Base-by-base conservation (phyloP, 2,888 invertebrate genomes). In the Leptinotarsa rubiginosa region DNA sequence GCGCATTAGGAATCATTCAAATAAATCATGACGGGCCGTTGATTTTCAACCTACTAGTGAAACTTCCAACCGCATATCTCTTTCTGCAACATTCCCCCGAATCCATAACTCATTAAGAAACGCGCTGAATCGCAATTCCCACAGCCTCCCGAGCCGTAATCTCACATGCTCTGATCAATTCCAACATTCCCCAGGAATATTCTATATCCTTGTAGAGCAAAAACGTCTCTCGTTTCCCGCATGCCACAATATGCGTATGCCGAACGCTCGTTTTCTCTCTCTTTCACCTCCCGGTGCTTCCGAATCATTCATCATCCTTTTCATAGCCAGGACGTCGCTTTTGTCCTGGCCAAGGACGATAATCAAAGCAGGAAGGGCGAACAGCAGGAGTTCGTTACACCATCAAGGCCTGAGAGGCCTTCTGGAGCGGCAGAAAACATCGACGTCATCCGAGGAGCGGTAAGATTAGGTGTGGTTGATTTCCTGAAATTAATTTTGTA, bases 291-390 rank as follows among this genome's bases (percentile, higher is more conserved):
- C 65, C 52, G 41, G 41, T 16, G 52, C 41, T 75, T 65, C 69
- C 41, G 52, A 41, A 73, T 78, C 81, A 83, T 84, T 83, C 81
- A 83, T 84, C 84, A 84, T 83, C 78, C 81, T 80, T 80, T 82
- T 81, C 67, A 74, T 65, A 66, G 73, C 62, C 68, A 52, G 73
- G 31, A 66, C 81, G 80, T 78, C 13, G 62, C 72, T 72, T 81
- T 83, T 84, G 81, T 79, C 81, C 81, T 78, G 77, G 75, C 77
- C 78, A 83, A 83, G 81, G 82, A 82, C 81, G 83, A 83, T 78
- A 76, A 78, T 76, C 75, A 78, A 77, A 82, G 74, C 75, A 78
- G 77, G 78, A 77, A 72, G 77, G 65, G 71, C 65, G 66, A 77
- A 77, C 72, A 69, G 73, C 69, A 41, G 72, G 73, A 72, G 78